Conservation (phyloP, 2,888 invertebrate genomes). For the Nephrotoma flavescens region DNA sequence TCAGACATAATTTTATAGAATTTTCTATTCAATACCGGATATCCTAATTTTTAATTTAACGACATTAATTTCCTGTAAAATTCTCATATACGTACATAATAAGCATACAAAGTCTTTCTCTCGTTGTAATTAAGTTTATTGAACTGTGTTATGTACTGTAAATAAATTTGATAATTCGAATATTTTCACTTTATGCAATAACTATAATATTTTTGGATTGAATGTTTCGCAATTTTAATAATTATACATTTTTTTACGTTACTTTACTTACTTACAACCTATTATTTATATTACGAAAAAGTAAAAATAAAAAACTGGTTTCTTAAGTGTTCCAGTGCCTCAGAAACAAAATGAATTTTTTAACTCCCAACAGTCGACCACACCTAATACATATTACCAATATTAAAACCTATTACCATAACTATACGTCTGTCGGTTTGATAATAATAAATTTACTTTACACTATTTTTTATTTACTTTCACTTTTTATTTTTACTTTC, state of each 20-base stretch:
- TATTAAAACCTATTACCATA: background rate
- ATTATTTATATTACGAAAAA: background rate
- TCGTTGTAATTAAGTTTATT: background rate
- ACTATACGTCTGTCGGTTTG: background rate
- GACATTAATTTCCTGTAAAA: background rate
- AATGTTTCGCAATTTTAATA: background rate
- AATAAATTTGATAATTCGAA: background rate
- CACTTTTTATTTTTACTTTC: background rate
- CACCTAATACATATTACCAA: background rate
- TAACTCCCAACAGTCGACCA: background rate
- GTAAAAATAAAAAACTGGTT: background rate
- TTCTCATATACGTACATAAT: no score
- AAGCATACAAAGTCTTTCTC: background rate
- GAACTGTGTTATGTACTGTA: background rate
- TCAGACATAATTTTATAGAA: background rate
- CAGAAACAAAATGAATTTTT: background rate
- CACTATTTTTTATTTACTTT: background rate
- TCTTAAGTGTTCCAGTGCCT: background rate
- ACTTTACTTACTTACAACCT: background rate
- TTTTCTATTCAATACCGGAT: conserved; percentile 1
- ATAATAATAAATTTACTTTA: background rate
- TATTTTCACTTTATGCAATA: background rate
- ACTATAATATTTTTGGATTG: background rate
- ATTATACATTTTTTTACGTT: background rate
- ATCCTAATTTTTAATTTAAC: background rate